phyloP scores from a whole-genome alignment of 37 sponge, comb jelly and placozoan species.

The Beroe forskalii region DNA sequence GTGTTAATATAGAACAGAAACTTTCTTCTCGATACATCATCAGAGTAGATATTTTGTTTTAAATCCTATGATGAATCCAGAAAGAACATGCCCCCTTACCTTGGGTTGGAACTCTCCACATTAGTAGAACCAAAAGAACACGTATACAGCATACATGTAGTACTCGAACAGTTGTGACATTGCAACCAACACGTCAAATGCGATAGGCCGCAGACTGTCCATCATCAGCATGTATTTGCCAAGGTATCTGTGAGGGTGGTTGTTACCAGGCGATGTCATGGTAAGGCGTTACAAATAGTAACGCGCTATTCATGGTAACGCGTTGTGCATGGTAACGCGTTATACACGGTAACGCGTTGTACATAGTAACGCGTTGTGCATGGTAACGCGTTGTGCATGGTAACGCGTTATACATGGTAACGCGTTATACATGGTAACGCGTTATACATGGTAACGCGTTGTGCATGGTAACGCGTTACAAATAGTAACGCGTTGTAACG shows the following conservation, averaged over 20 bases:
- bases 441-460: no score
- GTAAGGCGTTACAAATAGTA: neutral
- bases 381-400: no score
- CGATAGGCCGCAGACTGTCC: slow-evolving; percentile 86
- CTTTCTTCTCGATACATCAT: no score
- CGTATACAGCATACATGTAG: slow-evolving; percentile 85
- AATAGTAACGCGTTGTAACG: no score
- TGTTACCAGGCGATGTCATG: neutral
- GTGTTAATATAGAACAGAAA: no score
- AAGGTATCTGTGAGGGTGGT: neutral
- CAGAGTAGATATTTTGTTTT: no score
- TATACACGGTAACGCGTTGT: no score
- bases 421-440: no score
- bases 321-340: neutral
- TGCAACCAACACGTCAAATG: slow-evolving; percentile 86
- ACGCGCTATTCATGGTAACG: neutral
- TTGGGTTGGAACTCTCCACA: slow-evolving; percentile 47
- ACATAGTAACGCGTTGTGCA: no score
- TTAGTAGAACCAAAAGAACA: slow-evolving; percentile 35
- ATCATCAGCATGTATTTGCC: slow-evolving; percentile 97
- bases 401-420: no score
- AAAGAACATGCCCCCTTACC: slow-evolving; percentile 38
- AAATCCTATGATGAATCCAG: no score
- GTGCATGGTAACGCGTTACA: no score
- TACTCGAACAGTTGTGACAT: slow-evolving; percentile 95